Evolutionary conservation across 2,888 invertebrate species (phyloP).

Genomic region (Eilema depressum): DNA sequence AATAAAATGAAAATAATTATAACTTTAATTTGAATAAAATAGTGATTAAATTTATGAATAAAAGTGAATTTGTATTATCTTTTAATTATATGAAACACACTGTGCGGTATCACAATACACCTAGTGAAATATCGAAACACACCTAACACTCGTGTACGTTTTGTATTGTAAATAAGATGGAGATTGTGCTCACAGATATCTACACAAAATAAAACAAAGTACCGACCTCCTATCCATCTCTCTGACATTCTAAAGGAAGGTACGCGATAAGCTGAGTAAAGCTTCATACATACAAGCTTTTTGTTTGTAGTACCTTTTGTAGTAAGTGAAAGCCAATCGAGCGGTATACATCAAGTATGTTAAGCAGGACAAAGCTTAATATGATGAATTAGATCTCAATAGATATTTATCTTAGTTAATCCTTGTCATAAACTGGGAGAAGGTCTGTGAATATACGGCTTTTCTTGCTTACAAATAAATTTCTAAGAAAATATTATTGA

Average conservation of each 20-base stretch:
- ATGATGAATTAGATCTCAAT: slow-evolving; percentile 2
- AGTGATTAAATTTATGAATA: too few species aligned
- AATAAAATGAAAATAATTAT: too few species aligned
- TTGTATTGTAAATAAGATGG: slow-evolving; percentile 31
- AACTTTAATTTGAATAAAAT: too few species aligned
- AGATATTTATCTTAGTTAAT: background rate
- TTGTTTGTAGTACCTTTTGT: slow-evolving; percentile 4
- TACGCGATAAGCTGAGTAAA: slow-evolving; percentile 35
- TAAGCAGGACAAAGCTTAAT: background rate
- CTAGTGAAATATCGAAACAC: background rate
- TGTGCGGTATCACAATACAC: background rate
- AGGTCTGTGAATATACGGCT: background rate
- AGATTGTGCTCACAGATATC: slow-evolving; percentile 17
- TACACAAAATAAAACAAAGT: slow-evolving; percentile 44
- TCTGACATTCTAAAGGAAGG: slow-evolving; percentile 27
- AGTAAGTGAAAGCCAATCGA: slow-evolving; percentile 1
- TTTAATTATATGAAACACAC: too few species aligned
- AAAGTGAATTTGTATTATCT: too few species aligned
- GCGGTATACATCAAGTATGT: background rate
- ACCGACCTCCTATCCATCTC: slow-evolving; percentile 35
- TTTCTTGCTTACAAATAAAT: background rate
- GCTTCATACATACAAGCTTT: background rate
- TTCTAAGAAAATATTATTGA: background rate
- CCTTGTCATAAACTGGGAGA: background rate
- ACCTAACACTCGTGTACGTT: background rate